Conservation (phyloP, 2,113 vertebrate genomes). For the Sminthopsis crassicaudata region DNA sequence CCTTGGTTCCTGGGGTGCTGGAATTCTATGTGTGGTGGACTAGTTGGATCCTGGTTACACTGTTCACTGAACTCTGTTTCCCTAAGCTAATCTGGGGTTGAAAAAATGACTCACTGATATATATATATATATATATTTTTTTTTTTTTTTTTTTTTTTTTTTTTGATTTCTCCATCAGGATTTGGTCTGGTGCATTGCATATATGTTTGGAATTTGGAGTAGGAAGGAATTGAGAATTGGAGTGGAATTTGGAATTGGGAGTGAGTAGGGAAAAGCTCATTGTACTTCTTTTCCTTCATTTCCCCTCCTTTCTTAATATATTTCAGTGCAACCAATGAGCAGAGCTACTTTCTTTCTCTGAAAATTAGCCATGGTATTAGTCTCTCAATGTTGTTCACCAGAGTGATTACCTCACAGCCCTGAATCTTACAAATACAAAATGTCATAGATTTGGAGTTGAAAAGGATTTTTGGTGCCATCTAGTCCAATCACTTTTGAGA, state of each 20-base stretch:
- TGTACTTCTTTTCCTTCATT: background rate
- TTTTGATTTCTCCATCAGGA: background rate
- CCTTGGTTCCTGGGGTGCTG: background rate
- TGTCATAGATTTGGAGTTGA: background rate
- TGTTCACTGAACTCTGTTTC: background rate
- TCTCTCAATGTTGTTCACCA: background rate
- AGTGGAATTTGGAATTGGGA: too few species aligned
- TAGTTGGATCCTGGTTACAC: background rate
- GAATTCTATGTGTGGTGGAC: background rate
- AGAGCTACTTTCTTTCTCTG: background rate
- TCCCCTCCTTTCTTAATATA: background rate
- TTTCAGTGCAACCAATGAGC: background rate
- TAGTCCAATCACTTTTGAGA: background rate
- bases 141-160: too few species aligned
- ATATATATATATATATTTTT: too few species aligned
- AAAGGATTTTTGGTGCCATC: background rate
- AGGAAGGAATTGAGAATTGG: too few species aligned
- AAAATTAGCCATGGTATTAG: background rate
- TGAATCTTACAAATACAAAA: background rate
- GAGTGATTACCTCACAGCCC: background rate
- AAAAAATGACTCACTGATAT: background rate
- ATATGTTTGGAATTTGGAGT: background rate
- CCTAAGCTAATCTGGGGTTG: background rate
- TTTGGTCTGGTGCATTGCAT: background rate
- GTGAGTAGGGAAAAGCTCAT: background rate